Base-by-base conservation (phyloP, 92 coral and sea anemone genomes). In the Paragorgia papillata region DNA sequence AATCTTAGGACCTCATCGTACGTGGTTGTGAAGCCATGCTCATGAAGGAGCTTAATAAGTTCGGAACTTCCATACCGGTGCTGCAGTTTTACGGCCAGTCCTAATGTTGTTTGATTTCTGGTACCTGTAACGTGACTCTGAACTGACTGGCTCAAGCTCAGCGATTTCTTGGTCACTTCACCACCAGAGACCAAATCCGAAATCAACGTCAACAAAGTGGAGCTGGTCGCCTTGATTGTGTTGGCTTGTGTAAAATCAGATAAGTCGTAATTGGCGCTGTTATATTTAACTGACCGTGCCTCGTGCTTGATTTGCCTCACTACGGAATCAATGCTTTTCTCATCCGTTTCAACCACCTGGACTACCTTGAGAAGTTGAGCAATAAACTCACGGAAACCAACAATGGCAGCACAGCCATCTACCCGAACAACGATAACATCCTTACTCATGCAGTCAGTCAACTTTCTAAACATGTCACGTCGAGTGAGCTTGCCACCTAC, bases 381-480 rank as follows among this genome's bases (percentile, higher is more conserved):
- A n/a, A n/a, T n/a, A n/a, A n/a, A n/a, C n/a, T n/a, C n/a, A n/a
- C n/a, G n/a, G n/a, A n/a, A n/a, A n/a, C n/a, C n/a, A n/a, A n/a
- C n/a, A n/a, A n/a, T n/a, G n/a, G n/a, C n/a, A n/a, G n/a, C n/a
- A n/a, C n/a, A n/a, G n/a, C n/a, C 70, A n/a, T 63, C 46, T 63
- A 63, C 70, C 50, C 70, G 46, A 63, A 30, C 37, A 63, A 37
- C 50, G 22, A 63, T n/a, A 24, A 62, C 17, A 62, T 63, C 22
- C 25, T 63, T 63, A 63, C 43, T 29, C 13, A 63, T 63, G 50
- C 70, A 63, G 50, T 63, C 70, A 39, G 70, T 63, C 70, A 63
- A 63, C 70, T 63, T 63, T 63, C 24, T 39, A 63, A 63, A 63
- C 70, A 63, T 63, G 20, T 63, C 70, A 40, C 70, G 70, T 33